Percentiles rank a stretch among this genome's conserved stretches.
Evolutionary conservation across 2,888 invertebrate genomes (phyloP).

Genomic region (Pseudococcus viburni): DNA sequence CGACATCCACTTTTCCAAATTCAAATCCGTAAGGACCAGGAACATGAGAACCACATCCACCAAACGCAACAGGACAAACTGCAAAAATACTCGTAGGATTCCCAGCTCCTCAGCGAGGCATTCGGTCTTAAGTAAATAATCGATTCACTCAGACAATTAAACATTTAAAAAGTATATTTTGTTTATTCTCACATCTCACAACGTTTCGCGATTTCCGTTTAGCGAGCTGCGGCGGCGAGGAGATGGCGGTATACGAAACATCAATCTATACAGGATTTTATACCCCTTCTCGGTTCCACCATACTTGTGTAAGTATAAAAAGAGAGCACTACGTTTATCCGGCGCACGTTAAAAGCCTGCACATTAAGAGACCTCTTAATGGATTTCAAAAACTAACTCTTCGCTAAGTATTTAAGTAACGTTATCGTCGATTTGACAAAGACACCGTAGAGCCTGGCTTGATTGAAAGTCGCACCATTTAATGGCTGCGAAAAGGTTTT

Average conservation of each 20-base stretch:
- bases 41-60: background rate
- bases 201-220: slow-evolving; percentile 6
- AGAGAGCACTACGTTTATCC: background rate
- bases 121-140: slow-evolving; percentile 12
- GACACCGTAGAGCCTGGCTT: slow-evolving; percentile 1
- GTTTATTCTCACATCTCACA: background rate
- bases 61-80: background rate
- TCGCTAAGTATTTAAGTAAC: slow-evolving; percentile 63
- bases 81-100: background rate
- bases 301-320: background rate
- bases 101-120: background rate
- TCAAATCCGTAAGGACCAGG: background rate
- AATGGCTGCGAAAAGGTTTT: slow-evolving; percentile 54
- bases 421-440: slow-evolving; percentile 63
- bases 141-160: slow-evolving; percentile 5
- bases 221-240: background rate
- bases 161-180: slow-evolving; percentile 43
- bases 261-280: background rate
- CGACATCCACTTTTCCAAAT: background rate
- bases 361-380: slow-evolving; percentile 62
- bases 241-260: background rate
- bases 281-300: no score
- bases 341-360: slow-evolving; percentile 58
- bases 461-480: slow-evolving; percentile 58
- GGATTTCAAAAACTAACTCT: slow-evolving; percentile 62